Evolutionary conservation across 2,888 invertebrate species (phyloP).

Genomic region (Zygothrica quintamaculata): DNA sequence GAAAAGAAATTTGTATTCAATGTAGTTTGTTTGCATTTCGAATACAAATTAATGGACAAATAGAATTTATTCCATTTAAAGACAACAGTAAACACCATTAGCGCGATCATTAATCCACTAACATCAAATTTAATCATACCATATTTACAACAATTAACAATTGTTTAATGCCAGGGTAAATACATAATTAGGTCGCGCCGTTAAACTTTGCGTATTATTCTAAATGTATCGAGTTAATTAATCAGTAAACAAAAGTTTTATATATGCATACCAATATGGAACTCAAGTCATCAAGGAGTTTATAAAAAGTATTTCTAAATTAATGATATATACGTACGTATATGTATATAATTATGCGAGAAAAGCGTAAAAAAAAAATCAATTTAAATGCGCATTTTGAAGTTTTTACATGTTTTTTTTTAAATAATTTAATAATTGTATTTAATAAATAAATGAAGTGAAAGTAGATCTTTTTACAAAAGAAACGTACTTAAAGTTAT

Average conservation of each 20-base stretch:
- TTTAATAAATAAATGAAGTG: constrained; percentile 58
- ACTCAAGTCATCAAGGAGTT: constrained; percentile 48
- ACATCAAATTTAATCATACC: constrained; percentile 19
- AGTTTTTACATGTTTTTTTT: constrained; percentile 73
- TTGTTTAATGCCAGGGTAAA: constrained; percentile 37
- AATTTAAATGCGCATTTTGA: constrained; percentile 74
- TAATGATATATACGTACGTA: constrained; percentile 57
- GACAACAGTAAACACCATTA: constrained; percentile 41
- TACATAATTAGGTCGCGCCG: constrained; percentile 39
- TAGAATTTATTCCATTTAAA: constrained; percentile 53
- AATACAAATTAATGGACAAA: constrained; percentile 23
- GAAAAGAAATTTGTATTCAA: constrained; percentile 30
- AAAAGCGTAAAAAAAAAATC: constrained; percentile 48
- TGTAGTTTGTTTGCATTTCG: constrained; percentile 45
- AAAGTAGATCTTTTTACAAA: constrained; percentile 64
- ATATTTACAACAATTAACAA: constrained; percentile 24
- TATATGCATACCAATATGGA: constrained; percentile 29
- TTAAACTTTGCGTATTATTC: constrained; percentile 68
- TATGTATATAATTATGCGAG: too few relatives aligned
- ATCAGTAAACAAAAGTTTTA: constrained; percentile 18
- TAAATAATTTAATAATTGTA: constrained; percentile 76
- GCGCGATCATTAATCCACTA: constrained; percentile 34
- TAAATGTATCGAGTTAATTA: constrained; percentile 47
- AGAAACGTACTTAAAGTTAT: constrained; percentile 76
- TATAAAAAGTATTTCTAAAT: constrained; percentile 74